Base-by-base conservation (phyloP, 2,113 vertebrate genomes). In the Myxocyprinus asiaticus region DNA sequence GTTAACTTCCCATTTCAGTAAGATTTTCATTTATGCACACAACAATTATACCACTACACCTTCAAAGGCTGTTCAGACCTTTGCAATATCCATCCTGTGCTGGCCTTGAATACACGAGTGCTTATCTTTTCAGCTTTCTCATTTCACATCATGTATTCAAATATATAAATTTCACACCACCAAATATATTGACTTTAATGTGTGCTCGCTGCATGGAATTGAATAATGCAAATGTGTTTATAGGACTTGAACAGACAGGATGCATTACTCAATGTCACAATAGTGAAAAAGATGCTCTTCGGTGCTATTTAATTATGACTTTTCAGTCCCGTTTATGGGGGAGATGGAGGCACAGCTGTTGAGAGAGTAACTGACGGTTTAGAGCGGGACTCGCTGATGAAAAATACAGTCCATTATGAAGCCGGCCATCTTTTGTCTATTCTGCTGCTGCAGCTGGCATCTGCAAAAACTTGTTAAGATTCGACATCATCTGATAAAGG, bases 401-500 rank as follows among this genome's bases (percentile, higher is more conserved):
- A 77, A 75, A 87, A 86, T 79, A 72, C 43, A 33, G 61, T 43
- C n/a, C 61, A 82, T 76, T 63, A 68, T 50, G 74, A 67, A n/a
- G 11, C 83, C 77, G n/a, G 75, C 11, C n/a, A 2, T 11, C 33
- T 81, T 87, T 84, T 87, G 77, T 88, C 82, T 86, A 80, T 85
- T 71, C 85, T 82, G 82, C 78, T 79, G 77, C 61, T 78, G 76
- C 80, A 78, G 83, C 81, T 45, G 65, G 83, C 69, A 71, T 75
- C 64, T 82, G 81, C 80, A 78, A 75, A 80, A 84, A 85, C 70
- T 78, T 82, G 86, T 33, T 33, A 33, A 33, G 22, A 86, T 86
- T 88, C 84, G 77, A 78, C 83, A 86, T 84, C 83, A 87, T 91
- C 89, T 87, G 89, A 90, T 89, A 88, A 87, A 88, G 79, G 82